Evolutionary conservation across 1,140 invertebrate species (phyloP), one percentile per base, ranked within the genome.

Genomic region (Drosophila teissieri): DNA sequence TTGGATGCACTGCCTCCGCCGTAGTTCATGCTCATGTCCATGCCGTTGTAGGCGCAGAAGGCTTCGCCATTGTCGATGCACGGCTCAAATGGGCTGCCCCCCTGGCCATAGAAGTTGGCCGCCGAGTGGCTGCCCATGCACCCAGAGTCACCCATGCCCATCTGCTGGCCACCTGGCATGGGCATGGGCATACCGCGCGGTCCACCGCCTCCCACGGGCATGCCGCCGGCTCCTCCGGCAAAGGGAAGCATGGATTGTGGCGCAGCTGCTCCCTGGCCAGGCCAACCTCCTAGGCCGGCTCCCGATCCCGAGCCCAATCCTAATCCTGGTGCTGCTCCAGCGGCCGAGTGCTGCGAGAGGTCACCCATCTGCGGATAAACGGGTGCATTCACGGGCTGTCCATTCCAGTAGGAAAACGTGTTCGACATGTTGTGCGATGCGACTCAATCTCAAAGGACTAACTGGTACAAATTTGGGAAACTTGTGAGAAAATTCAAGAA

Each of bases 321-420:
- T 12, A 24, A 1, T 22, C 2, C 12, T 31, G 40, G 4, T 34
- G 4, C 3, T 17, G 6, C 17, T 34, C 15, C 40, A 10, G 24
- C 48, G 24, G 27, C 40, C 1, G 42, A 6, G n/a, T 31, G 52
- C 37, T 63, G 68, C 69, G 45, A 45, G 14, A 55, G 34, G 17
- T 75, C 53, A 0, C 73, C 73, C 70, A 74, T 74, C 37, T 74
- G 70, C 1, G 73, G 73, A 27, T 65, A 75, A 1, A 74, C 46
- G 11, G 52, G 19, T 4, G 52, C 52, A 40, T 74, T 75, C 22
- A 75, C 19, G 3, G 73, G 60, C 19, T 75, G 70, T 15, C 73
- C 73, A 37, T 76, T 76, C 73, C 72, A 76, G 72, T 67, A 76
- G 14, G 72, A 46, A 40, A 44, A 74, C 0, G 37, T 15, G 53